These are phyloP conservation scores for Oreohelix idahoensis DNA, from an alignment of 1,140 invertebrate species.

Conservation along the genomic window DNA sequence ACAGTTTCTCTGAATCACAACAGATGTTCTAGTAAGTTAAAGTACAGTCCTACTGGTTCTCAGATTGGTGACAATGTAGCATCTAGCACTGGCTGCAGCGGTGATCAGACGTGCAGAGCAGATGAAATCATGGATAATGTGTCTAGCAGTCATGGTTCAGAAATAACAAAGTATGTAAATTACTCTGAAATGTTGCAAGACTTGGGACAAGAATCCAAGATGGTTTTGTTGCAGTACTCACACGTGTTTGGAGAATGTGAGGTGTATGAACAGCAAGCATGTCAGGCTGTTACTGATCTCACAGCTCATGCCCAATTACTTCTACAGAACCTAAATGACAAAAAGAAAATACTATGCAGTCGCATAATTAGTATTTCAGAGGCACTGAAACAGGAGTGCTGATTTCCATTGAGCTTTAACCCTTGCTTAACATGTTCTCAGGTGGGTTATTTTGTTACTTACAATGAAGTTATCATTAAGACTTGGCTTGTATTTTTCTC, in stretches of 20 bases:
- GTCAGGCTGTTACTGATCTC: conserved; percentile 1
- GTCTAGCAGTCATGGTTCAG: background rate
- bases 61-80: background rate
- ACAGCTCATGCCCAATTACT: conserved; percentile 8
- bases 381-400: background rate
- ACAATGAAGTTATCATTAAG: no score
- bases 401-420: background rate
- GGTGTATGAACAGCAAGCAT: conserved; percentile 28
- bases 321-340: background rate
- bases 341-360: conserved; percentile 26
- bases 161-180: background rate
- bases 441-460: no score
- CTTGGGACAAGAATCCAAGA: conserved; percentile 15
- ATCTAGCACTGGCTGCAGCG: background rate
- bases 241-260: conserved; percentile 28
- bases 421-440: no score
- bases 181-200: conserved; percentile 18
- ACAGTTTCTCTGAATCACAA: background rate
- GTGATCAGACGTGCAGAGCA: background rate
- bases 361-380: conserved; percentile 6
- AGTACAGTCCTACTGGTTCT: background rate
- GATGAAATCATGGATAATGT: background rate
- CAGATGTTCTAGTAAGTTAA: background rate
- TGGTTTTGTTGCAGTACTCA: conserved; percentile 28
- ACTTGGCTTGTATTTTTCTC: no score